phyloP scores from a whole-genome alignment of 2,888 invertebrate genomes.

The Chaetogeoica ovagalla region DNA sequence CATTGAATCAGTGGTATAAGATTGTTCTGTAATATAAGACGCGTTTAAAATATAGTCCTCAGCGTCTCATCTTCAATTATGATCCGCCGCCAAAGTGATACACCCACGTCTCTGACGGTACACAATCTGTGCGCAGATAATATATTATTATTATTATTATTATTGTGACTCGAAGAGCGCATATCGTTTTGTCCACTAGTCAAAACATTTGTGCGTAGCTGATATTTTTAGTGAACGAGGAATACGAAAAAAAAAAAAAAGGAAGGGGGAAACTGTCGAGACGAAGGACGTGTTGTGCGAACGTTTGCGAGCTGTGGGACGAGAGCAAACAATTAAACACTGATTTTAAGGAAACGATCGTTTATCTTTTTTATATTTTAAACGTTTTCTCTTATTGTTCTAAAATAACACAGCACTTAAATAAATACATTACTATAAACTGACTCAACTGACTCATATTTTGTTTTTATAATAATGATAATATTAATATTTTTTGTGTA shows the following conservation, averaged over 20 bases:
- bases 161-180: too few relatives aligned
- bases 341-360: slow-evolving; percentile 27
- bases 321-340: background rate
- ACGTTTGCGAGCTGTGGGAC: background rate
- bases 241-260: background rate
- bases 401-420: slow-evolving; percentile 53
- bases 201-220: too few relatives aligned
- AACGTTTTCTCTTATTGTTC: slow-evolving; percentile 37
- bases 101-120: too few relatives aligned
- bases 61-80: too few relatives aligned
- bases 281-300: background rate
- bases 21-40: too few relatives aligned
- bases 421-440: slow-evolving; percentile 20
- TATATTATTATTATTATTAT: too few relatives aligned
- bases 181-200: too few relatives aligned
- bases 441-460: slow-evolving; percentile 16
- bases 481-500: background rate
- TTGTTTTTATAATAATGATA: background rate
- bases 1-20: too few relatives aligned
- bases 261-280: background rate
- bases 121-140: too few relatives aligned
- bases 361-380: slow-evolving; percentile 40
- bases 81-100: too few relatives aligned
- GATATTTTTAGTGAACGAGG: background rate
- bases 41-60: too few relatives aligned